A percentile compares a stretch with the other conserved stretches of the same genome.
Evolutionary conservation across 2,888 invertebrate genomes (phyloP).

Genomic region (Calliphora vomitoria): DNA sequence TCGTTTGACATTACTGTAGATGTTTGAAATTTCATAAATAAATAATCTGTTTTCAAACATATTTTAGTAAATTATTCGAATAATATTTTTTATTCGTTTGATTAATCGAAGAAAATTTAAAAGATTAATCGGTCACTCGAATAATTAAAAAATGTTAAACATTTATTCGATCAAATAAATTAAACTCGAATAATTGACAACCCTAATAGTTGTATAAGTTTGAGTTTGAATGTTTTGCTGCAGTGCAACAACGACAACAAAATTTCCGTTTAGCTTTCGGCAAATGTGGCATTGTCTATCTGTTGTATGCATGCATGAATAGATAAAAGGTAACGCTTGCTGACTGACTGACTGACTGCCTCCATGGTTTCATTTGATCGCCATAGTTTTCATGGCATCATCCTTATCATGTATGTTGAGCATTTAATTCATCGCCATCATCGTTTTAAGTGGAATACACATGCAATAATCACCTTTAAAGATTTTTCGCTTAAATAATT

Average conservation of each 20-base stretch:
- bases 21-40: no score
- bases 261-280: constrained; percentile 70
- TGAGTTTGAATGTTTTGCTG: constrained; percentile 21
- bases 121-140: no score
- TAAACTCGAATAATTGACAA: no score
- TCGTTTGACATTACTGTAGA: no score
- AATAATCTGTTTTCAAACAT: no score
- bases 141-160: no score
- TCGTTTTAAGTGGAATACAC: constrained; percentile 7
- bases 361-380: constrained; percentile 45
- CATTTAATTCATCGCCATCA: constrained; percentile 6
- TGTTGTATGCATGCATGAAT: constrained; percentile 31
- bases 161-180: no score
- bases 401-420: constrained; percentile 25
- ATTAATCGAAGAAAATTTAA: no score
- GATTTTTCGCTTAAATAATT: neutral
- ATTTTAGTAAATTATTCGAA: no score
- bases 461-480: constrained; percentile 14
- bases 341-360: neutral
- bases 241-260: constrained; percentile 48
- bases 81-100: no score
- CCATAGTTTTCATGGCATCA: constrained; percentile 27
- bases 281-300: constrained; percentile 45
- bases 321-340: constrained; percentile 30
- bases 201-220: no score